Evolutionary conservation across 2,113 vertebrate species (phyloP).

Genomic region (Pollimyrus isidori): DNA sequence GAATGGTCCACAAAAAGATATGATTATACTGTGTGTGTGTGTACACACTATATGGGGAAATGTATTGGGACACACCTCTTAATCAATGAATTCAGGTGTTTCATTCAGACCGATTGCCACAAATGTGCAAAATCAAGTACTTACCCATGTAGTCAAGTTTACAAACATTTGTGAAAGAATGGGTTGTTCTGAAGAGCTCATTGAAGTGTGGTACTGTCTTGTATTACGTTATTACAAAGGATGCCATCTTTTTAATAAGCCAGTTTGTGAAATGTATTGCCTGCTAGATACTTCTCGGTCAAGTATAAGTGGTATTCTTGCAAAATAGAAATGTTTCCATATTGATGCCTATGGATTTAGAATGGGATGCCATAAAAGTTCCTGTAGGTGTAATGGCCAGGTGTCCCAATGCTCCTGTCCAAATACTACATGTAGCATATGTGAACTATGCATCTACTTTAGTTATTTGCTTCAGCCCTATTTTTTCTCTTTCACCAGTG

Average conservation of each 20-base stretch:
- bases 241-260: neutral
- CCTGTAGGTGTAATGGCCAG: neutral
- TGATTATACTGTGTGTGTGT: neutral
- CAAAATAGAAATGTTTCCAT: too few species aligned
- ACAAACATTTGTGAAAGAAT: neutral
- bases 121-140: neutral
- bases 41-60: neutral
- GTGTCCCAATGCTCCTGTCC: neutral
- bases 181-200: neutral
- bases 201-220: neutral
- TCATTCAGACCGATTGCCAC: too few species aligned
- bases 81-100: too few species aligned
- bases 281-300: too few species aligned
- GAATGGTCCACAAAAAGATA: too few species aligned
- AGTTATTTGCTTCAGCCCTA: neutral
- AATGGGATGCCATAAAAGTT: neutral
- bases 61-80: neutral
- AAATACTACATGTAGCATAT: neutral
- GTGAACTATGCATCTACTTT: neutral
- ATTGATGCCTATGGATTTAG: neutral
- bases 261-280: neutral
- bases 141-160: neutral
- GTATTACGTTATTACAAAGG: neutral
- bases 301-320: too few species aligned
- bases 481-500: neutral